Evolutionary conservation across 2,797 vertebrate species (phyloP).

Genomic region (Acanthis flammea): DNA sequence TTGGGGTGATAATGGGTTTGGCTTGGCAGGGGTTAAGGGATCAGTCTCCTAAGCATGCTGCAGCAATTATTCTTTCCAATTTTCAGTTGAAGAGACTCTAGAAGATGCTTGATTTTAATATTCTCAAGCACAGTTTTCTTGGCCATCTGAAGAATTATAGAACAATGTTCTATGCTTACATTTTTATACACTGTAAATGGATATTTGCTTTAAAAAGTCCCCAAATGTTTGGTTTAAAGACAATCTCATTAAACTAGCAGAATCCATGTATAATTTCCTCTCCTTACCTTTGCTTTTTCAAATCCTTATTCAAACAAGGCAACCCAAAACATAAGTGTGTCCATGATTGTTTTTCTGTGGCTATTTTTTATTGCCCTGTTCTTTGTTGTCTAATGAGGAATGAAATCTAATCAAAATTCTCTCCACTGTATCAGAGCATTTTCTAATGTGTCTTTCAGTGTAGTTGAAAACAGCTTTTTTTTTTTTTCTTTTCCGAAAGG

Average conservation of each 20-base stretch:
- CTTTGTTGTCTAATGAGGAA: not conserved
- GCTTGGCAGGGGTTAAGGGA: conserved; percentile 59
- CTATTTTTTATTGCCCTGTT: not conserved
- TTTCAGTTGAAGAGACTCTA: conserved; percentile 15
- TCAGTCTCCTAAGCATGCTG: conserved; percentile 47
- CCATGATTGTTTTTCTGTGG: not conserved
- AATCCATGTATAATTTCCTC: not conserved
- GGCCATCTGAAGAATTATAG: not conserved
- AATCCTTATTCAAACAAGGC: not conserved
- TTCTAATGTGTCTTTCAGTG: not conserved
- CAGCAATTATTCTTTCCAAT: conserved; percentile 35
- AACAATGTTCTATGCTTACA: not conserved
- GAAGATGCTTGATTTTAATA: conserved; percentile 15
- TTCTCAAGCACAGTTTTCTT: not conserved
- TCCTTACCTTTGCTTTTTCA: not conserved
- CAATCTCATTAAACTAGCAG: not conserved
- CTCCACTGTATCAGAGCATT: not conserved
- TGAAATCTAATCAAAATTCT: not conserved
- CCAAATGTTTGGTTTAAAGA: not conserved
- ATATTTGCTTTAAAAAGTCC: not conserved
- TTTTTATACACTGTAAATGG: not conserved
- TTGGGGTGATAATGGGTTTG: conserved; percentile 61
- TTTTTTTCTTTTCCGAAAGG: not conserved
- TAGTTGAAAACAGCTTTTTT: not conserved
- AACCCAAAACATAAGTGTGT: not conserved